phyloP scores from a whole-genome alignment of 1,140 invertebrate genomes.

The Drosophila grimshawi region DNA sequence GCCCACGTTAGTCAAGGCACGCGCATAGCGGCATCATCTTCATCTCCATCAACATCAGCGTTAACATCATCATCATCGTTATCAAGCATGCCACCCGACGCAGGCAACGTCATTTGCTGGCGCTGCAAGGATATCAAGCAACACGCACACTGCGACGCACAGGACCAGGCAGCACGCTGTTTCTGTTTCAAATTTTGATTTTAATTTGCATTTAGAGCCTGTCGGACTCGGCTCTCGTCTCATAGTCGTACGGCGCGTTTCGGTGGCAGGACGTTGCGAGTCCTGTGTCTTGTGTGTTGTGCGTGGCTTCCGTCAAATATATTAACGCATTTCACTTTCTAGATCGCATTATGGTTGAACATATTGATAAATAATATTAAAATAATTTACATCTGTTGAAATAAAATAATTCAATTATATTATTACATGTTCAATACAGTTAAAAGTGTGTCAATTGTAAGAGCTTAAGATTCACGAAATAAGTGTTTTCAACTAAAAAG shows the following conservation, averaged over 20 bases:
- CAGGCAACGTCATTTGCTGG: slow-evolving; percentile 8
- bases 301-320: slow-evolving; percentile 43
- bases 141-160: slow-evolving; percentile 41
- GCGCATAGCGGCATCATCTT: slow-evolving; percentile 54
- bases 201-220: slow-evolving; percentile 79
- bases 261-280: slow-evolving; percentile 69
- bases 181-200: slow-evolving; percentile 75
- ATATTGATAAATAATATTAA: slow-evolving; percentile 4
- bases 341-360: background rate
- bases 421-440: background rate
- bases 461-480: too few species aligned
- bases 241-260: slow-evolving; percentile 68
- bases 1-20: slow-evolving; percentile 52
- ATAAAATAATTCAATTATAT: background rate
- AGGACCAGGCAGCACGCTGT: slow-evolving; percentile 38
- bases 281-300: slow-evolving; percentile 36
- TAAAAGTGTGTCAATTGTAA: background rate
- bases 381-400: background rate
- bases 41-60: slow-evolving; percentile 17
- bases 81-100: slow-evolving; percentile 13
- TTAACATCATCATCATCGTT: slow-evolving; percentile 12
- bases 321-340: background rate
- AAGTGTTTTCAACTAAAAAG: too few species aligned
- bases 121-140: slow-evolving; percentile 42
- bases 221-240: slow-evolving; percentile 59